Evolutionary conservation across 2,888 invertebrate genomes (phyloP), one percentile per base, ranked within the genome.

Genomic region (Cheilosia urbana): DNA sequence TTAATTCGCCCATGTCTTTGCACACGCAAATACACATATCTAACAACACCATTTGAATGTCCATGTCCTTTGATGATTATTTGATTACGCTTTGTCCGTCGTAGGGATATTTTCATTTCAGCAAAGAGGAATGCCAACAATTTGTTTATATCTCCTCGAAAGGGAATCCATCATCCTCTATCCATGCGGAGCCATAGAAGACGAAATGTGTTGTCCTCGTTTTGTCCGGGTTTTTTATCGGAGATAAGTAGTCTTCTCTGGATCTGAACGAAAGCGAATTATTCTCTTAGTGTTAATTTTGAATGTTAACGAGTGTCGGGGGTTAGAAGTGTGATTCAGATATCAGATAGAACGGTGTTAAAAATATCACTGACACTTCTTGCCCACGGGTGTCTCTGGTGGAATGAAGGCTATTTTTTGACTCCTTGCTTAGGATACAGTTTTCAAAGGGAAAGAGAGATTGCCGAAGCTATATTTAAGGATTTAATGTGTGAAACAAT

Each of bases 51-150:
- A 63, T 58, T 49, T 30, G 27, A 27, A 40, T 49, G 47, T 75
- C 27, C 27, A 40, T 40, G 47, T 75, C 37, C 37, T 75, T 66
- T 66, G 75, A 75, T 49, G 66, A 57, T 75, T 66, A 75, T 75
- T 66, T 58, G 75, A 75, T 75, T 66, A 57, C 66, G 75, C 7
- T 45, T 34, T 37, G 17, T 19, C 11, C 24, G 27, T 53, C 19
- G 17, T 9, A 24, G 4, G 24, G 19, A 37, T 24, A 66, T 40
- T 51, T 60, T 30, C 27, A 30, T 53, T 42, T 72, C 19, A 53
- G 30, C 53, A 27, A 21, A 45, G 11, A 72, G 19, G 40, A 58
- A 71, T 60, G 37, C 11, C 42, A 62, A 45, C 4, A 21, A 49
- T 37, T 24, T 34, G 4, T 19, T n/a, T 49, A 15, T 6, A 45